A percentile compares a stretch with the other conserved stretches of the same genome.
Conservation (phyloP, 2,113 vertebrate species). For the Thunnus maccoyii region DNA sequence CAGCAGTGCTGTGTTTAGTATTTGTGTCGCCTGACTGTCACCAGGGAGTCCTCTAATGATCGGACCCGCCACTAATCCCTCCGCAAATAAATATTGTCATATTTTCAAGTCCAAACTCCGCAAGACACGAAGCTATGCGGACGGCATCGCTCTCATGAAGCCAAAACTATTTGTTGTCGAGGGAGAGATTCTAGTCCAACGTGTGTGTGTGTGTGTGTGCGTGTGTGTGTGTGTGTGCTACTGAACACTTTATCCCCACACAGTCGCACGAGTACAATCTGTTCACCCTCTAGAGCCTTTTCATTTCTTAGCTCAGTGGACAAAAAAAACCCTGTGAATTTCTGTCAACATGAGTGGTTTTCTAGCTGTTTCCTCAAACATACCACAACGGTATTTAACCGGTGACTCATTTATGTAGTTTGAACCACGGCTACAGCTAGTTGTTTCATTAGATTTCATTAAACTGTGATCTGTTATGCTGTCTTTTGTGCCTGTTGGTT, state of each 20-base stretch:
- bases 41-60: not conserved
- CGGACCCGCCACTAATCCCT: not conserved
- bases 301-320: not conserved
- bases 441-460: not conserved
- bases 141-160: not conserved
- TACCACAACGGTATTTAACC: too few relatives aligned
- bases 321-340: not conserved
- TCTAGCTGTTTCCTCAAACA: not conserved
- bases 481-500: too few relatives aligned
- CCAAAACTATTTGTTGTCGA: slow-evolving; percentile 42
- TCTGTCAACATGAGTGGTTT: not conserved
- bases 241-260: slow-evolving; percentile 54
- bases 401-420: too few relatives aligned
- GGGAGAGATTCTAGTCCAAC: slow-evolving; percentile 10
- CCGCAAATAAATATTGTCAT: slow-evolving; percentile 21
- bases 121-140: not conserved
- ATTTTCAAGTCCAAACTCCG: slow-evolving; percentile 9
- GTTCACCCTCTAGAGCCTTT: slow-evolving; percentile 3
- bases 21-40: slow-evolving; percentile 5
- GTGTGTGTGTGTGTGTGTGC: slow-evolving; percentile 23
- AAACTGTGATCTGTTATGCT: not conserved
- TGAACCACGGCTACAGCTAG: too few relatives aligned
- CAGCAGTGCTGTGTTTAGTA: not conserved
- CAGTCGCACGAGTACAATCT: slow-evolving; percentile 46
- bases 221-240: slow-evolving; percentile 24